Base-by-base conservation (phyloP, 2,113 vertebrate genomes). In the Corydoras maculifer region DNA sequence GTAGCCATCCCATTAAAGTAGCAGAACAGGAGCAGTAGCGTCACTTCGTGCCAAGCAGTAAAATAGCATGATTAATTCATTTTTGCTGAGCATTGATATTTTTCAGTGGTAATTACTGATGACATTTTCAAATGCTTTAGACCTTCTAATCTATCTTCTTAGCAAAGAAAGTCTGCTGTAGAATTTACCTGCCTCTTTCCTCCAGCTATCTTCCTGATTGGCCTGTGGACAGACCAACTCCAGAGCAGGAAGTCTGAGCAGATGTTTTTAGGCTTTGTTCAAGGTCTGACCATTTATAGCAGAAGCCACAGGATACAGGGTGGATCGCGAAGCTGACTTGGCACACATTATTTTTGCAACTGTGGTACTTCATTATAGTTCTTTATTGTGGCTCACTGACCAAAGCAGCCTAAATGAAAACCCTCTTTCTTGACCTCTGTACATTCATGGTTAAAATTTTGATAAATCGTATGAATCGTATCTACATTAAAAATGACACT, bases 221-320 rank as follows among this genome's bases (percentile, higher is more conserved):
- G 25, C 31, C 59, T 32, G 4, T 54, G 25, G 14, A 70, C 72
- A 74, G 53, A 31, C 58, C 69, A 62, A 58, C 35, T 61, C 29
- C 48, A 55, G 68, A 55, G 62, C 57, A 67, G 76, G 76, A 74
- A 78, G 68, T 58, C 49, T 13, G 61, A 72, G 66, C 72, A 75
- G 65, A 66, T 75, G 72, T 68, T 72, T 54, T 58, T 62, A 67
- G 55, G 68, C 57, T 76, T 70, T 72, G 62, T 65, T 75, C 74
- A 73, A 62, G 66, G 65, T 69, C 57, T 70, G 70, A 62, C 67
- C 71, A 70, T 75, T 75, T 75, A 69, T 53, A 77, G 71, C 62
- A 13, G 68, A 62, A 51, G 49, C 64, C 72, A 75, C 78, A 77
- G 65, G 78, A 77, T 66, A 51, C 69, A 70, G 75, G 72, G 69